Conservation (phyloP, 2,888 invertebrate genomes). For the Glaucopsyche alexis region DNA sequence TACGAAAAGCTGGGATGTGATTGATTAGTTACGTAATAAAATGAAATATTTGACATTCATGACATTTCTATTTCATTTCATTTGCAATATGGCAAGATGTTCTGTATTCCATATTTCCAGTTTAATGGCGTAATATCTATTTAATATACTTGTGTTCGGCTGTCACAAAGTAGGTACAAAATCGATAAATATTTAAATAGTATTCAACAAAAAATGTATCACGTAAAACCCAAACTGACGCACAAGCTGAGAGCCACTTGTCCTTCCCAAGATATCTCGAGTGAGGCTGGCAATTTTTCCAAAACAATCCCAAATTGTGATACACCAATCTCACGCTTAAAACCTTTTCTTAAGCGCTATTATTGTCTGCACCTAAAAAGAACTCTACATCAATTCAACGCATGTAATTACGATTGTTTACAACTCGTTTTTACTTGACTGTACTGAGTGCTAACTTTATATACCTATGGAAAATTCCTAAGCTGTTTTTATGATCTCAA, state of each 20-base stretch:
- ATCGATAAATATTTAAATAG: constrained; percentile 8
- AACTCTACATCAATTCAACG: background rate
- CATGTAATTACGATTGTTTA: constrained; percentile 8
- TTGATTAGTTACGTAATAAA: no score
- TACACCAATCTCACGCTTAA: constrained; percentile 23
- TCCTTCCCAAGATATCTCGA: constrained; percentile 36
- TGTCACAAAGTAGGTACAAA: background rate
- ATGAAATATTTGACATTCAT: no score
- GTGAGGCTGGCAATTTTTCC: constrained; percentile 24
- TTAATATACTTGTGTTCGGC: no score
- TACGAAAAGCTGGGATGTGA: no score
- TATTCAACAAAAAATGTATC: constrained; percentile 10
- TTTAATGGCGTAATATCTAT: no score
- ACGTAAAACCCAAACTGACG: constrained; percentile 30
- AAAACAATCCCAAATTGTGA: constrained; percentile 13
- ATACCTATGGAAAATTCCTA: constrained; percentile 15
- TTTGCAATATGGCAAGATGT: no score
- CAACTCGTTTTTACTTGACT: constrained; percentile 10
- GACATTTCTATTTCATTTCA: no score
- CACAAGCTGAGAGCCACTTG: constrained; percentile 30
- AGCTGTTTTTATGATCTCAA: background rate
- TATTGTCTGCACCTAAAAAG: background rate
- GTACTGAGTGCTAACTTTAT: background rate
- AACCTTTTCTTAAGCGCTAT: background rate
- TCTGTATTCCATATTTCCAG: no score